Conservation (phyloP, 2,888 invertebrate genomes). For the Thumatha senex region DNA sequence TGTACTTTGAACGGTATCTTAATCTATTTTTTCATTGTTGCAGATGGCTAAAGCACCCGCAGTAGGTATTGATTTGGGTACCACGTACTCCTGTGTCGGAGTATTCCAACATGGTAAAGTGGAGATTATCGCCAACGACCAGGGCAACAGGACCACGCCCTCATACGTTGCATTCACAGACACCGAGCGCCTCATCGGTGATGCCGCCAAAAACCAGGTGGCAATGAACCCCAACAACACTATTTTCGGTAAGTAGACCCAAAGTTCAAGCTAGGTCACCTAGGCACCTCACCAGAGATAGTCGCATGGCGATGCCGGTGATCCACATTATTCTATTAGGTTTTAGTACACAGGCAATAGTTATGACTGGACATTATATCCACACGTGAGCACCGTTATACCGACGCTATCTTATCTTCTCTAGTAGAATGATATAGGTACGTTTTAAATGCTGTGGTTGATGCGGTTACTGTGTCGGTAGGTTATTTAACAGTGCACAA, state of each 20-base stretch:
- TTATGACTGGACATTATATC: too few species aligned
- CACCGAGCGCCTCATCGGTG: slow-evolving; percentile 91
- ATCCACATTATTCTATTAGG: too few species aligned
- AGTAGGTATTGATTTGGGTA: slow-evolving; percentile 98
- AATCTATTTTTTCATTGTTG: slow-evolving; percentile 38
- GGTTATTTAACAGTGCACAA: too few species aligned
- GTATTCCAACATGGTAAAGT: slow-evolving; percentile 96
- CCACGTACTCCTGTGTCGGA: slow-evolving; percentile 97
- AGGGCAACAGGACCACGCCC: slow-evolving; percentile 95
- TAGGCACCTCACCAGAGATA: too few species aligned
- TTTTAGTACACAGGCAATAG: too few species aligned
- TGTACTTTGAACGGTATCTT: slow-evolving; percentile 4
- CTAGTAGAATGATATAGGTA: too few species aligned
- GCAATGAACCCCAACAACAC: slow-evolving; percentile 95
- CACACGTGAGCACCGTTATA: too few species aligned
- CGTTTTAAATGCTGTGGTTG: too few species aligned
- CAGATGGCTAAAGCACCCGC: slow-evolving; percentile 91
- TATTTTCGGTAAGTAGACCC: slow-evolving; percentile 87
- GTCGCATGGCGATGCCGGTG: too few species aligned
- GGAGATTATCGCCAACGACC: slow-evolving; percentile 95
- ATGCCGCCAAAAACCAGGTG: slow-evolving; percentile 92
- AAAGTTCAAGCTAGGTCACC: not conserved
- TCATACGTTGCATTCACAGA: slow-evolving; percentile 94
- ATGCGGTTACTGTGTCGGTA: too few species aligned
- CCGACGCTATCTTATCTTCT: too few species aligned